These are phyloP conservation scores for Anguilla obscura DNA, from an alignment of 2,797 vertebrate genomes.

Conservation along the genomic window DNA sequence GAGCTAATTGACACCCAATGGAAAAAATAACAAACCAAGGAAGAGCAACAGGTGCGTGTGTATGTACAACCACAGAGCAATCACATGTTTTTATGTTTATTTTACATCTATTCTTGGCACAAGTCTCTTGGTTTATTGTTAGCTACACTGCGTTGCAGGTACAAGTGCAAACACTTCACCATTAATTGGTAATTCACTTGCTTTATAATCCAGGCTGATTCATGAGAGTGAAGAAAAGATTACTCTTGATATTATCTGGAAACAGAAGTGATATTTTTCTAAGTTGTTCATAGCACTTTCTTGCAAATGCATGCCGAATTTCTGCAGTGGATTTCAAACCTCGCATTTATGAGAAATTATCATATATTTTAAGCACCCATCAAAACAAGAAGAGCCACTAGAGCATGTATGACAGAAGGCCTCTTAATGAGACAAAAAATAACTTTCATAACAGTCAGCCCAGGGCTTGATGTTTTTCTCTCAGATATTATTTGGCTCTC, in stretches of 20 bases:
- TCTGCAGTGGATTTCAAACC: not conserved
- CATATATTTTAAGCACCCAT: not conserved
- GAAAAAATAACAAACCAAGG: slow-evolving; percentile 39
- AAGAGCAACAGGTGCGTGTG: slow-evolving; percentile 40
- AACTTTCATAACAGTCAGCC: slow-evolving; percentile 7
- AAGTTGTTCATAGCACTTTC: not conserved
- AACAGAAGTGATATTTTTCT: not conserved
- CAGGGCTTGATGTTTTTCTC: not conserved
- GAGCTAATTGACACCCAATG: slow-evolving; percentile 45
- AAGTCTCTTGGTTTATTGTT: slow-evolving; percentile 27
- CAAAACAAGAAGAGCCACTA: slow-evolving; percentile 3
- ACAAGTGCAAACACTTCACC: slow-evolving; percentile 31
- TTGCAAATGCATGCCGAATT: not conserved
- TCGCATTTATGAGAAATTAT: slow-evolving; percentile 3
- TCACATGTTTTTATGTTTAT: slow-evolving; percentile 27
- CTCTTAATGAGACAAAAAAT: slow-evolving; percentile 6
- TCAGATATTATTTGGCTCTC: slow-evolving; percentile 1
- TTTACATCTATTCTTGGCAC: slow-evolving; percentile 24
- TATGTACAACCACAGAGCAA: slow-evolving; percentile 30
- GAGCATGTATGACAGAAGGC: not conserved
- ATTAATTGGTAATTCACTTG: slow-evolving; percentile 25
- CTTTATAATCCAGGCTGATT: slow-evolving; percentile 37
- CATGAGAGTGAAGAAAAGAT: slow-evolving; percentile 36
- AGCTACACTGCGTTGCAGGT: slow-evolving; percentile 19
- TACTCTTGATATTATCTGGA: slow-evolving; percentile 21